Evolutionary conservation across 2,888 invertebrate genomes (phyloP), one percentile per base, ranked within the genome.

Genomic region (Cheilosia impressa): DNA sequence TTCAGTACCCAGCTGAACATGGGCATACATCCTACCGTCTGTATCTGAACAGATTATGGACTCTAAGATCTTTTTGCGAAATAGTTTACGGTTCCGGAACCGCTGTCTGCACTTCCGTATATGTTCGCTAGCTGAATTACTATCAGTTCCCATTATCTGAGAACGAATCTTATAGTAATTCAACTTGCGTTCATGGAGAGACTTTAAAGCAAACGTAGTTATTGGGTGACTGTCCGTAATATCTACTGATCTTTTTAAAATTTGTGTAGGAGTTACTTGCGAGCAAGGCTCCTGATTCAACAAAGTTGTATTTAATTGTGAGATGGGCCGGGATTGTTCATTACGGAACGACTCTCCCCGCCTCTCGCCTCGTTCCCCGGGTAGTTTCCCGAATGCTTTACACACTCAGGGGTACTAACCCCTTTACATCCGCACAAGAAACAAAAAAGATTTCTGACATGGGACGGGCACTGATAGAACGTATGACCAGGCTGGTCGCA

Each of bases 321-420:
- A 17, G 47, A 47, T 9, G n/a, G 47, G 17, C 47, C 47, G 47
- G 47, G 19, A 19, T 47, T 47, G 47, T 47, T 47, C 47, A n/a
- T 17, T 19, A 9, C 9, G 47, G 47, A 47, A 47, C n/a, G 47
- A 47, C 9, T 47, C 47, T 47, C 47, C 47, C 17, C 47, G 47
- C 47, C 4, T 19, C 19, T 47, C 2, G 7, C n/a, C 9, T 47
- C 47, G 47, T 47, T 47, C 47, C 19, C 4, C 19, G 19, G 9
- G 7, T n/a, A 19, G 47, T 47, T 47, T 47, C 19, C 47, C 19
- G n/a, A 19, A 19, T 47, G 19, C 2, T 47, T 47, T 17, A 7
- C 7, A 47, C 47, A 47, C 43, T 43, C 47, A 17, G 47, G 47
- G 2, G 17, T 47, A 17, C 47, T 19, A 6, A 47, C 47, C 7